Base-by-base conservation (phyloP, 2,797 vertebrate genomes). In the Apogon hyalosoma region DNA sequence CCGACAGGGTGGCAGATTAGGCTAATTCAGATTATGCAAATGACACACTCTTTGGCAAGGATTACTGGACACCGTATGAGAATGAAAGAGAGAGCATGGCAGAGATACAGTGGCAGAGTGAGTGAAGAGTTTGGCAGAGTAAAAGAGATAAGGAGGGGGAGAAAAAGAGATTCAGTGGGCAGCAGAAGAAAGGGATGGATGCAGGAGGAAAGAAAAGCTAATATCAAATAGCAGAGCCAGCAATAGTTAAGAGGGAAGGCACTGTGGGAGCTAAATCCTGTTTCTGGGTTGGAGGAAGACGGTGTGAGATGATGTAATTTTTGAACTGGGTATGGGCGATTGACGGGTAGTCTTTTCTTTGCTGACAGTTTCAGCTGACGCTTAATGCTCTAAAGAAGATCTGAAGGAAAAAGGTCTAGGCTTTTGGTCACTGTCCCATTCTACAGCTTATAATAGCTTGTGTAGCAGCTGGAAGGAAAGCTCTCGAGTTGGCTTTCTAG, bases 1-100 rank as follows among this genome's bases (percentile, higher is more conserved):
- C 38, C 36, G 38, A 79, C 73, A 77, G 80, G 77, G 89, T 55
- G 16, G 67, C 73, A 87, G 87, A 91, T 93, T 90, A 93, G 75
- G 73, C 69, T 87, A 88, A 92, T 92, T 91, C 79, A 87, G 90
- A 93, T 92, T 91, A 92, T 92, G 92, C 82, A 92, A 91, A 86
- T 88, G 41, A 61, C 67, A 46, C 47, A 36, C 79, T 83, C 54
- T 73, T 41, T 82, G 75, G 68, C 48, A 61, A 63, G 79, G 84
- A 90, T 90, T 91, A 90, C 87, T 82, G 82, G 64, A 76, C 69
- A 68, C n/a, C 21, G 56, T 65, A 49, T 1, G 48, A 76, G 61
- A 39, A 52, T 46, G 57, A 80, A 73, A 56, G 55, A 39, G 60
- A 72, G 69, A 59, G 58, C 15, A 1, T 38, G 60, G 42, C 8